These are phyloP conservation scores for Tubulanus polymorphus DNA, from an alignment of 2,888 invertebrate genomes.

Conservation along the genomic window DNA sequence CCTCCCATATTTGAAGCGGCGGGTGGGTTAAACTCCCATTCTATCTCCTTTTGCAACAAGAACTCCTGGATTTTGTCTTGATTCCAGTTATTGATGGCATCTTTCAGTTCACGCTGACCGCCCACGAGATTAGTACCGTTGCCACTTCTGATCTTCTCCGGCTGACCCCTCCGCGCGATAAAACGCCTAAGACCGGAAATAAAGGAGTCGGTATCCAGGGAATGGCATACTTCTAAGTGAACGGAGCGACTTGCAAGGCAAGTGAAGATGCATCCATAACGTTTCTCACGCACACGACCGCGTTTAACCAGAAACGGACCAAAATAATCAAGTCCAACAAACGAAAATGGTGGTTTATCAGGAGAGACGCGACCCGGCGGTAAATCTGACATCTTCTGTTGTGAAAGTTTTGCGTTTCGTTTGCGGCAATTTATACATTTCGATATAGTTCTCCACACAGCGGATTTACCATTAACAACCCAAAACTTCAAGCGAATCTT, in stretches of 20 bases:
- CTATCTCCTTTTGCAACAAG: background rate
- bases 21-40: conserved; percentile 8
- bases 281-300: conserved; percentile 4
- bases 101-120: background rate
- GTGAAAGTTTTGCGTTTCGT: background rate
- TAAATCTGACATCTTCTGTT: conserved; percentile 7
- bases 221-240: conserved; percentile 6
- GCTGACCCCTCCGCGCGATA: background rate
- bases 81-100: conserved; percentile 5
- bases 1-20: conserved; percentile 9
- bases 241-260: conserved; percentile 7
- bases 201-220: conserved; percentile 5
- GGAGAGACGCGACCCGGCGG: background rate
- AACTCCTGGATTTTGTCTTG: background rate
- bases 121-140: conserved; percentile 5
- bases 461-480: background rate
- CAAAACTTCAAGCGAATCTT: background rate
- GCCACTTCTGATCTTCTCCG: background rate
- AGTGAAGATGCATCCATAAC: conserved; percentile 10
- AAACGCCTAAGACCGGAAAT: conserved; percentile 2
- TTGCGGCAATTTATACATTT: background rate
- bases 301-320: conserved; percentile 7
- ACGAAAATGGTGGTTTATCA: background rate
- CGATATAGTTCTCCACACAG: background rate
- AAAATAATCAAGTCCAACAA: conserved; percentile 9